Conservation (phyloP, 2,888 invertebrate species). For the Theristus sp. region DNA sequence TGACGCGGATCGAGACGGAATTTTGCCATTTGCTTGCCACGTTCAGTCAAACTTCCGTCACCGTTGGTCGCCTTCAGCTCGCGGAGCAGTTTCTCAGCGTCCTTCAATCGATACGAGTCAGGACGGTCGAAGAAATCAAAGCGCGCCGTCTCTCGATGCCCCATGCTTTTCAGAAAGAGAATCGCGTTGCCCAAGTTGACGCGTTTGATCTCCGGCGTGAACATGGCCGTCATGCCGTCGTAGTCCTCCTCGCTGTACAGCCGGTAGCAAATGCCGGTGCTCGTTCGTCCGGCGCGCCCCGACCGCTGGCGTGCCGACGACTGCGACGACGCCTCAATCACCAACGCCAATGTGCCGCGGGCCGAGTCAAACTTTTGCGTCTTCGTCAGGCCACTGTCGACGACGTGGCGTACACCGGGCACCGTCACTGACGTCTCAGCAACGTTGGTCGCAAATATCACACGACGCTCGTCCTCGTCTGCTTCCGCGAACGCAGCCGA, state of each 20-base stretch:
- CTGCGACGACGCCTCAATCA: slow-evolving; percentile 20
- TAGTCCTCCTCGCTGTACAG: slow-evolving; percentile 27
- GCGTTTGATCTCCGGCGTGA: slow-evolving; percentile 23
- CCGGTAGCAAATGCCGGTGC: slow-evolving; percentile 30
- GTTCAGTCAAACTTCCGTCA: too few relatives aligned
- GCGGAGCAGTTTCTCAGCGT: too few relatives aligned
- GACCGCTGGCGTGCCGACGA: slow-evolving; percentile 32
- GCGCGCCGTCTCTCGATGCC: too few relatives aligned
- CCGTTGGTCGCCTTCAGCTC: too few relatives aligned
- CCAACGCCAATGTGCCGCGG: slow-evolving; percentile 23
- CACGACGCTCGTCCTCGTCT: background rate
- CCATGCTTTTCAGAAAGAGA: background rate
- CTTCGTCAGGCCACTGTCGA: slow-evolving; percentile 32
- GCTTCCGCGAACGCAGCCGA: slow-evolving; percentile 19
- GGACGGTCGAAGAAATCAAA: too few relatives aligned
- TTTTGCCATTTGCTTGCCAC: too few relatives aligned
- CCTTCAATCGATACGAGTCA: background rate
- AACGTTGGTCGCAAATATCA: background rate
- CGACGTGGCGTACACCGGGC: slow-evolving; percentile 26
- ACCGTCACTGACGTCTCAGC: slow-evolving; percentile 27
- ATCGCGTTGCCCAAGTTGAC: background rate
- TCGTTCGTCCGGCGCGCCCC: slow-evolving; percentile 32
- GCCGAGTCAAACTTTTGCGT: slow-evolving; percentile 28
- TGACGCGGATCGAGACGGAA: slow-evolving; percentile 1
- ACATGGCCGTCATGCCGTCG: slow-evolving; percentile 17